Base-by-base conservation (phyloP, 2,797 vertebrate genomes). In the Sebastiscus tertius region DNA sequence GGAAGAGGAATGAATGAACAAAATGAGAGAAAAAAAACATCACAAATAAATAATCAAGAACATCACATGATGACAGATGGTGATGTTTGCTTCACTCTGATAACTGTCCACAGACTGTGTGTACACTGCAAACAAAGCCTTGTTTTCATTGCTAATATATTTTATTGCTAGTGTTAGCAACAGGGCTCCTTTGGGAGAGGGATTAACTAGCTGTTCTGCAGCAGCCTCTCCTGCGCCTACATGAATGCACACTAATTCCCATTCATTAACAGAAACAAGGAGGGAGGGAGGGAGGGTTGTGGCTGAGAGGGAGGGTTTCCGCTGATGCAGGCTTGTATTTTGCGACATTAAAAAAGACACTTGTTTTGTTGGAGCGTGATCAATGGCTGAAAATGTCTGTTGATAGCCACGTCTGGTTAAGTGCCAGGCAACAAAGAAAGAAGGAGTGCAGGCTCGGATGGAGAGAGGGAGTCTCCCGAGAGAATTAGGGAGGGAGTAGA, bases 191-290 rank as follows among this genome's bases (percentile, higher is more conserved):
- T 70, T 81, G 65, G 84, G 79, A 77, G 75, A 42, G 16, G 46
- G 81, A 87, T 88, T 82, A 86, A 80, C 70, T 80, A 73, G 79
- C 68, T 72, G 75, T 60, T 83, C 54, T 88, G 84, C 63, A 84
- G 63, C 82, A 86, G 68, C 39, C 70, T 54, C 52, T 79, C 75
- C 77, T 81, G 77, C 3, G 20, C 69, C 64, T 78, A 80, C 68
- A 87, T 68, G 72, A 90, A 83, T 55, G 27, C 65, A 81, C 71
- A 78, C 74, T 73, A 75, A 90, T 90, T 89, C 81, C 72, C 61
- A 88, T 82, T 90, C 69, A 90, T 89, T 87, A 88, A 78, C 72
- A 84, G 69, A 73, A 83, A 90, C 78, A 61, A 80, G 76, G 79
- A 72, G 27, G 65, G 39, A 67, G 39, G 39, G 24, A 24, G 24